Evolutionary conservation across 37 sponge, comb jelly and placozoan genomes (phyloP), one percentile per base, ranked within the genome.

Genomic region (Geodia barretti): DNA sequence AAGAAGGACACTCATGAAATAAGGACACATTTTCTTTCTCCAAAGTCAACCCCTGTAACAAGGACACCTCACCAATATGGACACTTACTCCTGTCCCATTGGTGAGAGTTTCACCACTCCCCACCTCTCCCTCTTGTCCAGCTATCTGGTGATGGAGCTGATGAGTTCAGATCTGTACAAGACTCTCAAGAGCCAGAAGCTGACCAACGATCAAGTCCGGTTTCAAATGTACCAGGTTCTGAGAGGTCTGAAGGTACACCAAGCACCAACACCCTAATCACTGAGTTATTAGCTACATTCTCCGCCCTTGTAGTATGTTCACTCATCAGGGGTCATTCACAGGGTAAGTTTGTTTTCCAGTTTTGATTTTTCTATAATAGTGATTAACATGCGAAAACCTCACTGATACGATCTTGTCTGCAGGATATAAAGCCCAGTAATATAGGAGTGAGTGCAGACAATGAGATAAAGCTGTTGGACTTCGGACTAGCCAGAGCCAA

Each of bases 131-230:
- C 7, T 28, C 77, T 35, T 14, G 31, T 76, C 29, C 64, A 93
- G 94, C 41, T 97, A 97, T 47, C 82, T 97, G 58, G 97, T 97
- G 33, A 97, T 90, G 24, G 88, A 91, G 35, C 81, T 97, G 42
- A 97, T 97, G 97, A 92, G 95, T 0, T 89, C 95, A 2, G 97
- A 97, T 76, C 83, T 97, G 7, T 86, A 97, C 83, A 94, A 91
- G 37, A 92, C 92, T 41, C 54, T 97, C 35, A 89, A 89, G 73
- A 82, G 73, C 30, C 97, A 97, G 68, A 39, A 81, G 31, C 87
- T 97, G 7, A 89, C 85, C 24, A 95, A 97, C 63, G 95, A 91
- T 21, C 97, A 97, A 40, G 95, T 97, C 0, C 94, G 94, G 79
- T 91, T 94, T 65, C 75, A 94, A 19, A 78, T 94, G 19, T 97